A percentile compares a stretch with the other conserved stretches of the same genome.
Conservation (phyloP, 2,113 vertebrate species). For the Smithornis capensis region DNA sequence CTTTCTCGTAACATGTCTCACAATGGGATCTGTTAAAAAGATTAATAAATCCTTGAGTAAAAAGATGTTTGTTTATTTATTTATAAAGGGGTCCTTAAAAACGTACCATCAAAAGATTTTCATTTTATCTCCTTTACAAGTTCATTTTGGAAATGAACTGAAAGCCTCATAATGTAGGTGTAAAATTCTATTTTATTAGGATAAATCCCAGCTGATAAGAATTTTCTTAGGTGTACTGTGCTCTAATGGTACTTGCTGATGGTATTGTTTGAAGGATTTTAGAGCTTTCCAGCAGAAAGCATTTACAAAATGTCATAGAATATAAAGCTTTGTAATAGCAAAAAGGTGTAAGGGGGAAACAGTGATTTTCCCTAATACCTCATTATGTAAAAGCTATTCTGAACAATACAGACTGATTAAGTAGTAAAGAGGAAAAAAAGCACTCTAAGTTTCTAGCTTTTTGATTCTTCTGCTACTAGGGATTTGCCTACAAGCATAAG, state of each 20-base stretch:
- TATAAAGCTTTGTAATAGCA: slow-evolving; percentile 1
- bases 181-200: slow-evolving; percentile 2
- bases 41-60: background rate
- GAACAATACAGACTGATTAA: slow-evolving; percentile 7
- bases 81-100: background rate
- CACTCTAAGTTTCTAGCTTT: slow-evolving; percentile 24
- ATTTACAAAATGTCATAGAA: slow-evolving; percentile 22
- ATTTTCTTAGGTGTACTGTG: background rate
- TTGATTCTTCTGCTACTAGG: background rate
- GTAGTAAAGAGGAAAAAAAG: background rate
- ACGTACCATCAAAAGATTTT: background rate
- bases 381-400: background rate
- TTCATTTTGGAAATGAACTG: background rate
- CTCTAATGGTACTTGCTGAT: slow-evolving; percentile 11
- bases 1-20: background rate
- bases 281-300: background rate
- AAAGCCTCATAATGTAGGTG: background rate
- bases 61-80: background rate
- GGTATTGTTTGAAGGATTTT: background rate
- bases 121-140: slow-evolving; percentile 5
- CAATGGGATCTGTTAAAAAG: background rate
- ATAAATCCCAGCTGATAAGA: slow-evolving; percentile 7
- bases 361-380: background rate
- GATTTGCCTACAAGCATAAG: slow-evolving; percentile 13
- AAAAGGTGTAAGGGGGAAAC: background rate